Conservation (phyloP, 1,140 invertebrate genomes). For the Eumaeus atala region DNA sequence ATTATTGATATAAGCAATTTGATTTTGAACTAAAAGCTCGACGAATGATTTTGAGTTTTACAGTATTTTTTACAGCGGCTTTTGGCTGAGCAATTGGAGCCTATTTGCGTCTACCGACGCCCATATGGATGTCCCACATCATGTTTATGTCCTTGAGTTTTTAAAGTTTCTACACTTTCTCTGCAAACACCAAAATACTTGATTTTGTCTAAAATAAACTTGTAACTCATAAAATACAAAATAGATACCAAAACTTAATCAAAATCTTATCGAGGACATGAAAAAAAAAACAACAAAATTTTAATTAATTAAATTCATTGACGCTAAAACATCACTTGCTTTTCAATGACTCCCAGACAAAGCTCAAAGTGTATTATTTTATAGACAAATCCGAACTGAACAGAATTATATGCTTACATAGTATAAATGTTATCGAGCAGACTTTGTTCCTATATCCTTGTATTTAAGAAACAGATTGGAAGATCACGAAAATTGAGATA, state of each 20-base stretch:
- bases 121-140: too few relatives aligned
- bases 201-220: background rate
- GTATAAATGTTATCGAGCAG: constrained; percentile 24
- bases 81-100: too few relatives aligned
- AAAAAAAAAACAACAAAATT: constrained; percentile 19
- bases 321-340: constrained; percentile 65
- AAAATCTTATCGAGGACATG: background rate
- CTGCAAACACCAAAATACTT: too few relatives aligned
- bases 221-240: background rate
- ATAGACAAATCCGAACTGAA: constrained; percentile 63
- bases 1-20: too few relatives aligned
- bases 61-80: too few relatives aligned
- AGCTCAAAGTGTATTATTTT: constrained; percentile 73
- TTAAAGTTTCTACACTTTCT: too few relatives aligned
- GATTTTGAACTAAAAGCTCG: too few relatives aligned
- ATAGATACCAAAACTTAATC: background rate
- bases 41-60: too few relatives aligned
- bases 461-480: constrained; percentile 32
- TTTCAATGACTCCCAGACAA: constrained; percentile 64
- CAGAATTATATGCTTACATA: constrained; percentile 45
- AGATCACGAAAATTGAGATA: constrained; percentile 24
- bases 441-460: constrained; percentile 15
- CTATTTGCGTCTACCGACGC: too few relatives aligned
- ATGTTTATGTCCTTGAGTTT: too few relatives aligned
- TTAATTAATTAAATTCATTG: constrained; percentile 71